phyloP scores from a whole-genome alignment of 2,113 vertebrate genomes.

The Poecile atricapillus region DNA sequence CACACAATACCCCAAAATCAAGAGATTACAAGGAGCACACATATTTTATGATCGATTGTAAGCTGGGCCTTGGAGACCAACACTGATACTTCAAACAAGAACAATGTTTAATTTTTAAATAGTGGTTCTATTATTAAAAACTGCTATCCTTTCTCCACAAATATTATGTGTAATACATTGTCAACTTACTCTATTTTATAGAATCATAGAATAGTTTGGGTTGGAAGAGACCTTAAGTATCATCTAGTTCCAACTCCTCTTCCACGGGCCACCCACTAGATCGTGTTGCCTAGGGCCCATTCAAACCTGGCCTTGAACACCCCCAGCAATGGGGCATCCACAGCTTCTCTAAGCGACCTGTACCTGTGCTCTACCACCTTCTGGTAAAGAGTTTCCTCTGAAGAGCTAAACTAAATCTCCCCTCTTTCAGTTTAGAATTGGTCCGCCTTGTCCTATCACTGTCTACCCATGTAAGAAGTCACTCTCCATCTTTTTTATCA shows the following conservation, averaged over 20 bases:
- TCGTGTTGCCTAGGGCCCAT: neutral
- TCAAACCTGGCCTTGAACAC: neutral
- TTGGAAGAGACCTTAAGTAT: neutral
- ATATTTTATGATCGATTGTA: neutral
- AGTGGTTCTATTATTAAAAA: conserved; percentile 18
- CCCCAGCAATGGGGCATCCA: neutral
- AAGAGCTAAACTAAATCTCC: neutral
- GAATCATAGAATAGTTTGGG: neutral
- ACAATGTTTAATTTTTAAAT: conserved; percentile 6
- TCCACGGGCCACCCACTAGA: neutral
- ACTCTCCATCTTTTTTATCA: neutral
- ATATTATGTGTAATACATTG: neutral
- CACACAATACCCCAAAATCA: neutral
- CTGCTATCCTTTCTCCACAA: neutral
- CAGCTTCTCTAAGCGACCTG: neutral
- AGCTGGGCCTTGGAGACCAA: neutral
- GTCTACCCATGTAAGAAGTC: neutral
- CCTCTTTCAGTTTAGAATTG: neutral
- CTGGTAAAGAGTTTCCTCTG: neutral
- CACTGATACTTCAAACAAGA: neutral
- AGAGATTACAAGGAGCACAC: neutral
- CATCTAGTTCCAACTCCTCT: neutral
- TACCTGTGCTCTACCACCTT: neutral
- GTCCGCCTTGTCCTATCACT: fast-evolving
- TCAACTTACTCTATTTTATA: neutral